Evolutionary conservation across 2,888 invertebrate species (phyloP).

Genomic region (Conus canariensis): DNA sequence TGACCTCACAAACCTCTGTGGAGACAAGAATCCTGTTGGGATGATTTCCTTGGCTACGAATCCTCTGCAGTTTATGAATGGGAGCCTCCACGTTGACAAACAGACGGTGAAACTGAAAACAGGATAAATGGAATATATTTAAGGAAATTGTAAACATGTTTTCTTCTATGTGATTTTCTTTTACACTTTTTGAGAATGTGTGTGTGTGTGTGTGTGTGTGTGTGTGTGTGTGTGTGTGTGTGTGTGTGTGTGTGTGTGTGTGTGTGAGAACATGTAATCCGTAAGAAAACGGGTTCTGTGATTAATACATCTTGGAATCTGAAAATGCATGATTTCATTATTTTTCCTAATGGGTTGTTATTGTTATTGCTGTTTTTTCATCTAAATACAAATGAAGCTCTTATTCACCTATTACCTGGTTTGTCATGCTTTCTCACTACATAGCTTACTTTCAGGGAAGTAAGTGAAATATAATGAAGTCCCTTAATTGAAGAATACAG

Average conservation of each 20-base stretch:
- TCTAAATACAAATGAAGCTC: too few species aligned
- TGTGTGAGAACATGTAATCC: neutral
- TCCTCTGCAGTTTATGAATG: constrained; percentile 57
- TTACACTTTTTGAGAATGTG: neutral
- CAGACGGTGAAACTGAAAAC: constrained; percentile 48
- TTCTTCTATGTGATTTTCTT: neutral
- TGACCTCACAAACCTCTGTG: constrained; percentile 59
- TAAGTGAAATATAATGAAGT: too few species aligned
- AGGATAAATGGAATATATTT: neutral
- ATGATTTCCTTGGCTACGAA: constrained; percentile 50
- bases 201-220: neutral
- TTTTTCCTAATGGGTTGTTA: too few species aligned
- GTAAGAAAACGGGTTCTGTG: neutral
- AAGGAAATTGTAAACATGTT: neutral
- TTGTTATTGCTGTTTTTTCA: too few species aligned
- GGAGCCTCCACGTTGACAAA: constrained; percentile 65
- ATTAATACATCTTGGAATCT: neutral
- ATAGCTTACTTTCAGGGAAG: too few species aligned
- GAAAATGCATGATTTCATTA: too few species aligned
- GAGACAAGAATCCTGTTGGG: constrained; percentile 62
- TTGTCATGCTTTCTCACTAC: too few species aligned
- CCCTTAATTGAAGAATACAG: neutral
- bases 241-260: constrained; percentile 7
- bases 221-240: constrained; percentile 18
- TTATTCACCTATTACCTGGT: too few species aligned